Percentiles rank a stretch among this genome's conserved stretches.
Conservation (phyloP, 1,140 invertebrate species). For the Drosophila littoralis region DNA sequence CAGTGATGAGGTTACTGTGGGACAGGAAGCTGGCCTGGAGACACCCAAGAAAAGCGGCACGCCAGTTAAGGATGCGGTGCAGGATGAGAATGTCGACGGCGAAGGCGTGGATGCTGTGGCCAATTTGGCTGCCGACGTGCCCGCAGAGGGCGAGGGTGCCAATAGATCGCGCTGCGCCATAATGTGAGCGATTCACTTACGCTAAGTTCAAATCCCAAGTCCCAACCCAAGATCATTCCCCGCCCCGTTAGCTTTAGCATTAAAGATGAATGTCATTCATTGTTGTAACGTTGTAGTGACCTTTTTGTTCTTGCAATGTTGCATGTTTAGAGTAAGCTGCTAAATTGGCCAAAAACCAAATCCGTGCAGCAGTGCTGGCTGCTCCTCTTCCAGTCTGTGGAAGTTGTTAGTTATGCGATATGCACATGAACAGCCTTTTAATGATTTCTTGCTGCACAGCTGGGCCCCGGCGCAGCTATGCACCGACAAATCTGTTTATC, state of each 20-base stretch:
- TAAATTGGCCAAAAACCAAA: constrained; percentile 5
- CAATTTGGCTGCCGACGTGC: constrained; percentile 17
- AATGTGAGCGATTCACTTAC: constrained; percentile 54
- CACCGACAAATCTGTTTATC: constrained; percentile 52
- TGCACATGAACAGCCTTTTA: neutral
- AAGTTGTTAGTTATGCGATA: constrained; percentile 16
- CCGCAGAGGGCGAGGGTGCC: constrained; percentile 37
- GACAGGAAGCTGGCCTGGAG: constrained; percentile 59
- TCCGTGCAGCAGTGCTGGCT: constrained; percentile 4
- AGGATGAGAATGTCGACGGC: constrained; percentile 7
- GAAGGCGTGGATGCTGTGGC: constrained; percentile 32
- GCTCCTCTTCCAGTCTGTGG: constrained; percentile 1
- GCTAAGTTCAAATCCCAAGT: neutral
- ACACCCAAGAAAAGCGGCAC: constrained; percentile 55
- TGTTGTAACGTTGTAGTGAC: constrained; percentile 32
- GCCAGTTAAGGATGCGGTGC: constrained; percentile 5
- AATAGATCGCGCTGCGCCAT: constrained; percentile 70
- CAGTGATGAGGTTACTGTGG: constrained; percentile 55
- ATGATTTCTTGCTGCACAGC: constrained; percentile 61
- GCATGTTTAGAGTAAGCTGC: constrained; percentile 48
- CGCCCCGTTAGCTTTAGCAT: constrained; percentile 51
- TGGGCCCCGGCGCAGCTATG: constrained; percentile 37
- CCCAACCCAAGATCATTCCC: constrained; percentile 3
- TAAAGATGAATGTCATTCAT: constrained; percentile 44
- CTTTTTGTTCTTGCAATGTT: constrained; percentile 57